phyloP scores from a whole-genome alignment of 1,140 invertebrate genomes.

The Laodelphax striatellus region DNA sequence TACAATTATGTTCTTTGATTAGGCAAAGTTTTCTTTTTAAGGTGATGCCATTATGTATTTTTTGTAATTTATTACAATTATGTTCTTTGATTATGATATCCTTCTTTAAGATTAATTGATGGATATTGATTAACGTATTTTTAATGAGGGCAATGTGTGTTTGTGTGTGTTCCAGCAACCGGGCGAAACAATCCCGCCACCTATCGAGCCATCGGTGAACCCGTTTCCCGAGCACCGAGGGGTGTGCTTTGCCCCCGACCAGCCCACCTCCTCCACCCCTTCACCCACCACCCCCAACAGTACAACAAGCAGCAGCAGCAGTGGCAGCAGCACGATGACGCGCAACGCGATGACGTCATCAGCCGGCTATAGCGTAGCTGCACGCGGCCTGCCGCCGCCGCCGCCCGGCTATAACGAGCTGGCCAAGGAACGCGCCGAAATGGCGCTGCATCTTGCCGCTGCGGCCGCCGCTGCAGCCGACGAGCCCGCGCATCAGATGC shows the following conservation, averaged over 20 bases:
- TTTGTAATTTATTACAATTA: no score
- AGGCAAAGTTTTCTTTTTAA: no score
- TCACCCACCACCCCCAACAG: slow-evolving; percentile 36
- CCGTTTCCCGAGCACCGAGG: slow-evolving; percentile 51
- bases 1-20: no score
- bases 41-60: no score
- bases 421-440: slow-evolving; percentile 35
- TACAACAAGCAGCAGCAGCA: slow-evolving; percentile 34
- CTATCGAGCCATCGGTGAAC: slow-evolving; percentile 52
- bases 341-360: slow-evolving; percentile 31
- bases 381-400: slow-evolving; percentile 10
- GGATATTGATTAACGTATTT: no score
- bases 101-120: no score
- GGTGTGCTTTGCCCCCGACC: neutral
- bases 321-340: slow-evolving; percentile 38
- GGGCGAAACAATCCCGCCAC: slow-evolving; percentile 32
- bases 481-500: slow-evolving; percentile 38
- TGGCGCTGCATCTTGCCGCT: slow-evolving; percentile 31
- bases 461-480: neutral
- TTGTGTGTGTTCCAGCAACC: slow-evolving; percentile 7
- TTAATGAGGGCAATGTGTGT: no score
- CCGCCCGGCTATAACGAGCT: slow-evolving; percentile 23
- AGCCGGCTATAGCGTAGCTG: slow-evolving; percentile 34
- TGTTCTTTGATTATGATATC: no score
- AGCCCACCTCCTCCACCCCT: slow-evolving; percentile 35